Conservation (phyloP, 1,140 invertebrate genomes). For the Pseudomyrmex dendroicus region DNA sequence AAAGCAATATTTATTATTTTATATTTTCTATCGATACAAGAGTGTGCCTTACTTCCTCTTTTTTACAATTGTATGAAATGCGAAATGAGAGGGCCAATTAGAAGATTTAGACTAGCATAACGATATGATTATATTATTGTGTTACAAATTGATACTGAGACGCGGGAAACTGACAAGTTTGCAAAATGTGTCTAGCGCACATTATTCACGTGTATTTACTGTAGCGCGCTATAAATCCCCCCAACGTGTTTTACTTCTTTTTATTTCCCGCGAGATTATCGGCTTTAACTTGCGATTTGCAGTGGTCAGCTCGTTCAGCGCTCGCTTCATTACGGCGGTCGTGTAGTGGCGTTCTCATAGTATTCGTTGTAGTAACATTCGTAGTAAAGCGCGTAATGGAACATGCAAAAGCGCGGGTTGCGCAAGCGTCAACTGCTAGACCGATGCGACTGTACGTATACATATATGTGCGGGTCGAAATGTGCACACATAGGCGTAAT, state of each 20-base stretch:
- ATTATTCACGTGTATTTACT: not conserved
- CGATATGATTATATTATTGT: no score
- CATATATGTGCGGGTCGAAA: not conserved
- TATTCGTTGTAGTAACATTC: constrained; percentile 70
- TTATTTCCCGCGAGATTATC: constrained; percentile 69
- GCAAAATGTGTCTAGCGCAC: not conserved
- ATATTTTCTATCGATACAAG: no score
- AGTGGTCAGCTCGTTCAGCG: constrained; percentile 25
- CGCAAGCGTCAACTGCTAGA: constrained; percentile 23
- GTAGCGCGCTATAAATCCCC: constrained; percentile 39
- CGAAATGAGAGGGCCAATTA: no score
- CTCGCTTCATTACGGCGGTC: constrained; percentile 56
- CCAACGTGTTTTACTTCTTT: constrained; percentile 34
- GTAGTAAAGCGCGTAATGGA: constrained; percentile 67
- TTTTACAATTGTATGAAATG: no score
- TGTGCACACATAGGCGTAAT: constrained; percentile 23
- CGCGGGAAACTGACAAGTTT: no score
- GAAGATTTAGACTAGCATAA: no score
- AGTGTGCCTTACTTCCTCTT: no score
- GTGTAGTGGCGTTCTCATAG: not conserved
- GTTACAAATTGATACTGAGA: no score
- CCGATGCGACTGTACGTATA: not conserved
- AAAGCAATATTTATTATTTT: no score
- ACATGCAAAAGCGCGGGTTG: constrained; percentile 61
- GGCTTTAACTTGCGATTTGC: not conserved